phyloP scores from a whole-genome alignment of 1,140 invertebrate species.

The Asbolus verrucosus region DNA sequence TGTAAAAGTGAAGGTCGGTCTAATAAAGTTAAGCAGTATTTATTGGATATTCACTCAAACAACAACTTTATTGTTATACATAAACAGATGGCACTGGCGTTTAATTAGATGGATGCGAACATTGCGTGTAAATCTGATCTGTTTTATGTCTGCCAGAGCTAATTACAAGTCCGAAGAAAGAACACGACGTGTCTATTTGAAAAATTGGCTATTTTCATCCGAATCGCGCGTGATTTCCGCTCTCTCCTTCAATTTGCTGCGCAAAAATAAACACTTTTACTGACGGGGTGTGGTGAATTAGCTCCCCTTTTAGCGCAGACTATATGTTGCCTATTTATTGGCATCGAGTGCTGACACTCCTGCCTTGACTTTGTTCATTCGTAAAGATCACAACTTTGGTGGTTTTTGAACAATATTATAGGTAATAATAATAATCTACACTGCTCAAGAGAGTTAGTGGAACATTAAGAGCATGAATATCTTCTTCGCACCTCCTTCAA shows the following conservation, averaged over 20 bases:
- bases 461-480: no score
- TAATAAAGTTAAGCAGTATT: constrained; percentile 34
- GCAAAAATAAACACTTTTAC: constrained; percentile 23
- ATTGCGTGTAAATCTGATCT: constrained; percentile 31
- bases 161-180: constrained; percentile 18
- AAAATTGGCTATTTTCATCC: constrained; percentile 23
- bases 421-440: no score
- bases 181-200: constrained; percentile 22
- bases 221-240: constrained; percentile 21
- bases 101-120: constrained; percentile 26
- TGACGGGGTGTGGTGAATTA: constrained; percentile 12
- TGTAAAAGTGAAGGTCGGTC: constrained; percentile 29
- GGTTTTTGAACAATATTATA: no score
- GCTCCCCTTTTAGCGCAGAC: constrained; percentile 16
- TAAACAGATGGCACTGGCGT: constrained; percentile 6
- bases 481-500: no score
- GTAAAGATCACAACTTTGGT: no score
- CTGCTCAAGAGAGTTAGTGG: no score
- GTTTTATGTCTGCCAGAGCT: neutral
- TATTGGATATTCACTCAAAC: constrained; percentile 27
- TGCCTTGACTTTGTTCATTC: no score
- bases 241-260: constrained; percentile 6
- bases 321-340: no score
- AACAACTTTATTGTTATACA: constrained; percentile 30
- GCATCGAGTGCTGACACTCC: no score